These are phyloP conservation scores for Ivindomyrus marchei DNA, from an alignment of 2,113 vertebrate genomes.

Conservation along the genomic window DNA sequence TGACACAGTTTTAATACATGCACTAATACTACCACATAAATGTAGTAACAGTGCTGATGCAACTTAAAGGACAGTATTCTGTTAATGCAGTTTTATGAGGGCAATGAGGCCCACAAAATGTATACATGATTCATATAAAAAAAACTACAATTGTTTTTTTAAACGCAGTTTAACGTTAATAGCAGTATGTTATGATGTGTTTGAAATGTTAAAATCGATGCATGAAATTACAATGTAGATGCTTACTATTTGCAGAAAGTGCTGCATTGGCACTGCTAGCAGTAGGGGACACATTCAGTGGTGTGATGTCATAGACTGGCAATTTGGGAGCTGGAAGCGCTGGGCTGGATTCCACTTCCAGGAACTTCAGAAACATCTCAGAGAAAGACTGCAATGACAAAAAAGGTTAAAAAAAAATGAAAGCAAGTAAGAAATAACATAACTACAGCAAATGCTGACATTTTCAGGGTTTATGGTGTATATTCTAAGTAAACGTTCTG, in stretches of 20 bases:
- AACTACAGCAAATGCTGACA: not conserved
- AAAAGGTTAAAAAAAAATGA: not conserved
- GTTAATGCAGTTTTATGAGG: not conserved
- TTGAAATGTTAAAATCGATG: not conserved
- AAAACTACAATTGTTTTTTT: not conserved
- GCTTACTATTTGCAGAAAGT: constrained; percentile 58
- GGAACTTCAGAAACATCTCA: constrained; percentile 92
- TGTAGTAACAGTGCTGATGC: not conserved
- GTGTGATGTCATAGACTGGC: constrained; percentile 71
- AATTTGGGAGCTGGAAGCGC: constrained; percentile 75
- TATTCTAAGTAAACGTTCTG: not conserved
- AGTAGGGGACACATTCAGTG: constrained; percentile 62
- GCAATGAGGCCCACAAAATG: not conserved
- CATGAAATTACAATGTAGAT: not conserved
- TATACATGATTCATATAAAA: not conserved
- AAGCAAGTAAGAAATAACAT: not conserved
- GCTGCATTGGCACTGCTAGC: constrained; percentile 38
- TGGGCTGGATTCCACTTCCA: constrained; percentile 87
- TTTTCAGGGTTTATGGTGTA: not conserved
- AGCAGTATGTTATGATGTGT: not conserved
- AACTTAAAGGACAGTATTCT: not conserved
- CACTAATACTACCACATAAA: not conserved
- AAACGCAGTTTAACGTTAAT: not conserved
- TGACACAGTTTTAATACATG: not conserved
- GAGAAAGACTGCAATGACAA: constrained; percentile 80